Evolutionary conservation across 2,888 invertebrate species (phyloP), one percentile per base, ranked within the genome.

Genomic region (Toxonevra muliebris): DNA sequence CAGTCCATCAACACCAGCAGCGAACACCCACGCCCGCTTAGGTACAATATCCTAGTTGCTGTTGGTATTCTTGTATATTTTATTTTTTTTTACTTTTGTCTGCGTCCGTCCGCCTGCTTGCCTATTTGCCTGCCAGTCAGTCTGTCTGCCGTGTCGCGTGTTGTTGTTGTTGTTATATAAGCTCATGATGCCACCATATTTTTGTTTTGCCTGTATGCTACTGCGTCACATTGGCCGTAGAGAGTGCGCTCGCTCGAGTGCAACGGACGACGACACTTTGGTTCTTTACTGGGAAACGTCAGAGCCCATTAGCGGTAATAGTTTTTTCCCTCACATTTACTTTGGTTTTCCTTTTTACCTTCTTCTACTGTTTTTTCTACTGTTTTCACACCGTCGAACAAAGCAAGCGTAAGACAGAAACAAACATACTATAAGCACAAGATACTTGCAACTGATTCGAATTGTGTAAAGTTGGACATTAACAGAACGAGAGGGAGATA

Each of bases 231-330:
- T 48, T 7, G 10, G 48, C 48, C n/a, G 10, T 13, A 4, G n/a
- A n/a, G n/a, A 48, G 48, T 15, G n/a, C 8, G 42, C 20, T 43
- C 55, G 13, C 63, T 55, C 30, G 45, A 63, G 55, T 63, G 63
- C 63, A 55, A 20, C 63, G 17, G 63, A 62, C 63, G 20, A 43
- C 43, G 12, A 12, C 2, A 42, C 12, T 30, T 30, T 7, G 41
- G 5, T 5, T 20, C 58, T 13, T 58, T 40, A 13, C 10, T 11
- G 30, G 43, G 43, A 43, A 61, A 55, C 66, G 64, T 42, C 69
- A 52, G 63, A 63, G 57, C 52, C 55, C 69, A 69, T 69, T 64
- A 69, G 57, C 54, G 66, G 52, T 64, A 61, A 69, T 66, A 66
- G 63, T 64, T 63, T 66, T 63, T 57, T 45, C 17, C 8, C 15